Base-by-base conservation (phyloP, 2,113 vertebrate genomes). In the Tenebrosternarchus preto region DNA sequence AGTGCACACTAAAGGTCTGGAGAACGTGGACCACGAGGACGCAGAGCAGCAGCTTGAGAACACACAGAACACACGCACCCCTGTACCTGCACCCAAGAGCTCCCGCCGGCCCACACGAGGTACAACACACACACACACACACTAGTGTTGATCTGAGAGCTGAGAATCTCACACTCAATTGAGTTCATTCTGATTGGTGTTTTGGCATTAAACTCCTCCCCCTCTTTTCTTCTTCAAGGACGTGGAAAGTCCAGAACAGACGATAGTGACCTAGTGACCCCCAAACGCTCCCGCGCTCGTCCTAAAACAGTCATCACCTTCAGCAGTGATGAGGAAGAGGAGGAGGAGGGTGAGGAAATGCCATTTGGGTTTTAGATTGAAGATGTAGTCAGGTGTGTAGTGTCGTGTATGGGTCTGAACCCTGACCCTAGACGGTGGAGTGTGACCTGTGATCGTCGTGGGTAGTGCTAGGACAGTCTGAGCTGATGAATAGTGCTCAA, bases 291-390 rank as follows among this genome's bases (percentile, higher is more conserved):
- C 5, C 89, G 85, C 72, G 84, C 78, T 90, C 86, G 74, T 0
- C 73, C 82, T 59, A 95, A 90, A 90, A 95, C 93, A 11, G 6
- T 76, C 0, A 74, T 98, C 24, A 86, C 88, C 61, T 98, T 98
- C 89, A 97, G 94, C 56, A 99, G 96, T 0, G 96, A 98, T 0
- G 96, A 98, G 75, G 93, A 92, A 59, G 92, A 92, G 71, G 90
- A 92, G 1, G 95, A 95, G 82, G 91, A 92, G 25, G 92, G 92
- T 91, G 50, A 75, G 90, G 75, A n/a, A 20, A 19, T 15, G 56
- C 11, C 19, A 8, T n/a, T 59, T 59, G 19, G 20, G 56, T 59
- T 59, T 59, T 4, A n/a, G 2, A n/a, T n/a, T n/a, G n/a, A n/a
- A n/a, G n/a, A n/a, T n/a, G n/a, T n/a, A n/a, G n/a, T n/a, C n/a